Base-by-base conservation (phyloP, 2,797 vertebrate genomes). In the Phataginus tetradactyla region DNA sequence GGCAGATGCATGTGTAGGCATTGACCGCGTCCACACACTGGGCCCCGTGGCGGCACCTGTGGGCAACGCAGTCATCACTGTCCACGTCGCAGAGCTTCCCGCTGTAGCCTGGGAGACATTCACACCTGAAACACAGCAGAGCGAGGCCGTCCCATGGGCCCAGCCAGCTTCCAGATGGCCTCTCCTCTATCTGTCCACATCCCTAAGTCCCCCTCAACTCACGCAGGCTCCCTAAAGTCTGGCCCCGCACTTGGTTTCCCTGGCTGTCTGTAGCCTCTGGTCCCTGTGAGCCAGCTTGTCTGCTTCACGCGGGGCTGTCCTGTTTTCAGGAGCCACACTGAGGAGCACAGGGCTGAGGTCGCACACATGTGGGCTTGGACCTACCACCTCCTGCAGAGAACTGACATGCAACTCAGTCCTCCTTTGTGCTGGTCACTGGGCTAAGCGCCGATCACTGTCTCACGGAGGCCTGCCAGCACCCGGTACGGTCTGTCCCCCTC, bases 1-100 rank as follows among this genome's bases (percentile, higher is more conserved):
- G 99, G 77, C 99, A 99, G 98, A 99, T 87, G 88, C 99, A 99
- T 5, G 99, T 99, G 98, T 99, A 99, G 84, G 99, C 99, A 13
- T 99, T 99, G 98, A 99, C 98, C 0, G 99, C 99, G 1, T 99
- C 99, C 91, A 99, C 98, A 49, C 99, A 99, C 98, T 98, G 98
- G 0, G 99, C 99, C 61, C 99, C 99, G 1, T 99, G 99, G 86
- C 99, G 99, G 97, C 99, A 99, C 98, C 99, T 99, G 96, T 99
- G 99, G 96, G 99, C 98, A 96, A 98, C 92, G 9, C 99, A 99
- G 98, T 99, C 99, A 0, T 99, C 99, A 1, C 98, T 98, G 95
- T 99, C 99, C 96, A 98, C 98, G 97, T 99, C 99, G 1, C 99
- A 99, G 96, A 99, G 99, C 92, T 99, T 99, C 51, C 99, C 99